These are phyloP conservation scores for Trichogramma pretiosum DNA, from an alignment of 1,140 invertebrate species.

Conservation along the genomic window DNA sequence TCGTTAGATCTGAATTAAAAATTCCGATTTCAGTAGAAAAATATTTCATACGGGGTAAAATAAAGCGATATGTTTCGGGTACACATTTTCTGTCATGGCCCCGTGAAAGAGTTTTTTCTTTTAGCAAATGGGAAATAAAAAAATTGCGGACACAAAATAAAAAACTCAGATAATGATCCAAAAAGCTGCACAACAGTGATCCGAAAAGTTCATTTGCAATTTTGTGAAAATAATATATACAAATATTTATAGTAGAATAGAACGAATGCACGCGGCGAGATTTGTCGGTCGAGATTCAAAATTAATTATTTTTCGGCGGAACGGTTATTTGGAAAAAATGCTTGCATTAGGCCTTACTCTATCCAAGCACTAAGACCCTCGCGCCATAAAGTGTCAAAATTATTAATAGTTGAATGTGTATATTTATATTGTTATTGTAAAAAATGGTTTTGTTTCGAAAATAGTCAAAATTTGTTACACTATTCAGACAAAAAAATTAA, in stretches of 20 bases:
- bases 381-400: slow-evolving; percentile 20
- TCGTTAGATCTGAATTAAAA: slow-evolving; percentile 1
- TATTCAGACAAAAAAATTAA: too few relatives aligned
- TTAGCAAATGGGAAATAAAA: too few relatives aligned
- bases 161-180: too few relatives aligned
- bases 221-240: not conserved
- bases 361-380: slow-evolving; percentile 41
- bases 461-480: slow-evolving; percentile 13
- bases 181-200: too few relatives aligned
- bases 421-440: not conserved
- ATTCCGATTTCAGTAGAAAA: not conserved
- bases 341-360: slow-evolving; percentile 39
- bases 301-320: slow-evolving; percentile 5
- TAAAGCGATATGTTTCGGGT: not conserved
- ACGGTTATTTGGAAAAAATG: too few relatives aligned
- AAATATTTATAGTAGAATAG: not conserved
- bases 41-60: not conserved
- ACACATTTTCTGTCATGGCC: slow-evolving; percentile 4
- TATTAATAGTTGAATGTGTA: slow-evolving; percentile 12
- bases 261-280: slow-evolving; percentile 12
- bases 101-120: slow-evolving; percentile 2
- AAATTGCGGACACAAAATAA: not conserved
- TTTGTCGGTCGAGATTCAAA: slow-evolving; percentile 20
- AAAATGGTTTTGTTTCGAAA: too few relatives aligned
- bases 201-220: too few relatives aligned